phyloP scores from a whole-genome alignment of 2,888 invertebrate genomes.

The Ochropleura leucogaster region DNA sequence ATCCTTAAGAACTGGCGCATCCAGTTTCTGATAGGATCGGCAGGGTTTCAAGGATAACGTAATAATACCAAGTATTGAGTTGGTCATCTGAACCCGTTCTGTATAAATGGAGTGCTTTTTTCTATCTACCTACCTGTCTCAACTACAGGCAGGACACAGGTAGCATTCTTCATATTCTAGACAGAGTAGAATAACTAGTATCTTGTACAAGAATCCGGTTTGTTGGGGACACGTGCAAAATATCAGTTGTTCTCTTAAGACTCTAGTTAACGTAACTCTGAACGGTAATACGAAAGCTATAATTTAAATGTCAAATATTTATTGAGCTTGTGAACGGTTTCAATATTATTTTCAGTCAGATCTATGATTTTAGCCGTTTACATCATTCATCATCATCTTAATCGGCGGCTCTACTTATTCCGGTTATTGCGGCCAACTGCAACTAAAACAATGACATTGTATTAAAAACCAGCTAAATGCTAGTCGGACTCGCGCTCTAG shows the following conservation, averaged over 20 bases:
- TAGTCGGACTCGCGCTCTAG: no score
- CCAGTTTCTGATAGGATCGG: background rate
- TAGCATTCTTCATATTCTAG: background rate
- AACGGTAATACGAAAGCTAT: background rate
- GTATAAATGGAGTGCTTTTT: constrained; percentile 2
- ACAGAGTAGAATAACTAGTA: constrained; percentile 15
- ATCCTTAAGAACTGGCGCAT: background rate
- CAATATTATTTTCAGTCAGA: background rate
- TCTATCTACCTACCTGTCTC: background rate
- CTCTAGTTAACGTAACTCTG: background rate
- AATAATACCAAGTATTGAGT: constrained; percentile 2
- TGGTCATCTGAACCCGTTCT: background rate
- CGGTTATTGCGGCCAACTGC: background rate
- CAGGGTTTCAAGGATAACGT: constrained; percentile 1
- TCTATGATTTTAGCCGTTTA: background rate
- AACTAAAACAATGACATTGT: background rate
- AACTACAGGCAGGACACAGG: background rate
- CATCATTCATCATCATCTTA: background rate
- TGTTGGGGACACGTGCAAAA: background rate
- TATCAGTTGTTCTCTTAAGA: background rate
- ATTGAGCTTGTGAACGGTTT: background rate
- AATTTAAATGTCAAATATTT: background rate
- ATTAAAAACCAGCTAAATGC: no score
- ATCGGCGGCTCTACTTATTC: background rate
- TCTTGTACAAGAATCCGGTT: constrained; percentile 28